Percentiles rank a stretch among this genome's conserved stretches.
Conservation (phyloP, 2,888 invertebrate species). For the Scaptomyza cyrtandrae region DNA sequence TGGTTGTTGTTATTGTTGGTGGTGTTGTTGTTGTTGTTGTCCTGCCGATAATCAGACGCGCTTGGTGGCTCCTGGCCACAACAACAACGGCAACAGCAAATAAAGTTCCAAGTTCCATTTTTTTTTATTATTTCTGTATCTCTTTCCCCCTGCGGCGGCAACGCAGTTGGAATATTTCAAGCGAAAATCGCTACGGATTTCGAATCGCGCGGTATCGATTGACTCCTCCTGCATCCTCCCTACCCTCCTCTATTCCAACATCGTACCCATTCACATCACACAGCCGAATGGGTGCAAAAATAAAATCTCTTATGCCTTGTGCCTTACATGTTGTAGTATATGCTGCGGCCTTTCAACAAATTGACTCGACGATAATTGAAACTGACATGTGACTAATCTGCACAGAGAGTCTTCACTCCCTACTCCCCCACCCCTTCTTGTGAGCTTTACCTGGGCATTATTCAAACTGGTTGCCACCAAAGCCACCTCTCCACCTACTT, state of each 20-base stretch:
- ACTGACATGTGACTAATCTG: slow-evolving; percentile 85
- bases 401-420: slow-evolving; percentile 51
- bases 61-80: slow-evolving; percentile 73
- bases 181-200: slow-evolving; percentile 72
- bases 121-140: not conserved
- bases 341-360: slow-evolving; percentile 82
- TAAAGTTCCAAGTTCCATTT: slow-evolving; percentile 40
- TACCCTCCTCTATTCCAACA: not conserved
- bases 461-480: slow-evolving; percentile 56
- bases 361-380: slow-evolving; percentile 84
- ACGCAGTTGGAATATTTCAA: slow-evolving; percentile 77
- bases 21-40: slow-evolving; percentile 64
- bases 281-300: slow-evolving; percentile 41
- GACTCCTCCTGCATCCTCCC: slow-evolving; percentile 33
- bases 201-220: slow-evolving; percentile 74
- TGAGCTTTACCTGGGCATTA: slow-evolving; percentile 31
- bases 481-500: slow-evolving; percentile 4
- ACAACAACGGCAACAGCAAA: slow-evolving; percentile 1
- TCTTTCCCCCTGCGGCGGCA: slow-evolving; percentile 56
- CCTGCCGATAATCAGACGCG: slow-evolving; percentile 81
- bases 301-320: slow-evolving; percentile 46
- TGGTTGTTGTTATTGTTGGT: slow-evolving; percentile 22
- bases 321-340: slow-evolving; percentile 18
- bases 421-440: not conserved
- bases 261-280: slow-evolving; percentile 12